Evolutionary conservation across 2,888 invertebrate species (phyloP).

Genomic region (Coremacera marginata): DNA sequence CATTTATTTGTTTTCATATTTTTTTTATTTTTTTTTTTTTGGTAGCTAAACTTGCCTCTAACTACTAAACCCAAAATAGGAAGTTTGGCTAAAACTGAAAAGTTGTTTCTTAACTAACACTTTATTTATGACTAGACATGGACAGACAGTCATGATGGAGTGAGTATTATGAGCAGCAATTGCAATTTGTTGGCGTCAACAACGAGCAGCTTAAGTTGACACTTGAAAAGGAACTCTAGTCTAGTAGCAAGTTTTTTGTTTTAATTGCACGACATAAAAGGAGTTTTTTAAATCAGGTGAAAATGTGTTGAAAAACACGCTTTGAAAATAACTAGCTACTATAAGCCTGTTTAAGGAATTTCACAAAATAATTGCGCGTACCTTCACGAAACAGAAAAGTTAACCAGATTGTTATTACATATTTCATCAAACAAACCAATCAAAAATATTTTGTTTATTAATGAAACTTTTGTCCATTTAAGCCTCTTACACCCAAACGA

Average conservation of each 20-base stretch:
- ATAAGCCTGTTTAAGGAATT: not conserved
- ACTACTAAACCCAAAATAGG: not conserved
- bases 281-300: not conserved
- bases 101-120: conserved; percentile 6
- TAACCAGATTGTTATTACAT: too few species aligned
- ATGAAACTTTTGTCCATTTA: not conserved
- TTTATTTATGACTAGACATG: conserved; percentile 21
- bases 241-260: not conserved
- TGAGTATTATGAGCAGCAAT: not conserved
- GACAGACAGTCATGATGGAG: not conserved
- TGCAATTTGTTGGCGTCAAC: not conserved
- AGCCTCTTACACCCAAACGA: not conserved
- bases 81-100: not conserved
- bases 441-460: not conserved
- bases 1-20: too few species aligned
- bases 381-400: too few species aligned
- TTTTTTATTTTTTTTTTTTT: too few species aligned
- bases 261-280: not conserved
- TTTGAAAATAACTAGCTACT: not conserved
- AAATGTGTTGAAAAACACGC: not conserved
- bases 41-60: not conserved
- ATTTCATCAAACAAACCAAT: not conserved
- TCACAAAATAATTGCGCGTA: too few species aligned
- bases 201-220: not conserved
- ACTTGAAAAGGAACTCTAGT: not conserved